Evolutionary conservation across 2,797 vertebrate genomes (phyloP), one percentile per base, ranked within the genome.

Genomic region (Parotocinclus haroldoi): DNA sequence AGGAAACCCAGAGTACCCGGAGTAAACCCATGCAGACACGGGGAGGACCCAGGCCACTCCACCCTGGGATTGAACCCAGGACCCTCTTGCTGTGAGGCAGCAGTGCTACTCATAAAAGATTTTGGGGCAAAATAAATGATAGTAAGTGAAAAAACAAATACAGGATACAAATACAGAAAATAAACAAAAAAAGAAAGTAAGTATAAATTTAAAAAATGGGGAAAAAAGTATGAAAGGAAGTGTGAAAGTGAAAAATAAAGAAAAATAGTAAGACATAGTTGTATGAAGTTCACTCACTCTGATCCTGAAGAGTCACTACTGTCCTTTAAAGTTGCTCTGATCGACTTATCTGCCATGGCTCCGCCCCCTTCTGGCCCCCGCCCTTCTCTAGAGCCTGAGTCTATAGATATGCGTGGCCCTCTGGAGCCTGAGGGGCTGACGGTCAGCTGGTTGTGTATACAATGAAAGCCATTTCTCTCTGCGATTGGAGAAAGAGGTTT

Each of bases 281-380:
- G 38, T 5, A 9, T 9, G 38, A 9, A 40, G 38, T 42, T 39
- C 51, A 95, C 95, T 96, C 88, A 98, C 96, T 98, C 96, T 27
- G 96, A 98, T 80, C 93, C 94, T 0, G 96, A 98, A 0, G 96
- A 98, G 82, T 98, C 95, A 11, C 94, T 94, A 11, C 94, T 94
- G 0, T 95, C 93, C 72, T 91, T 94, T 91, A 93, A 85, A 69
- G 93, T 91, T 7, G 92, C 84, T 0, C 91, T 91, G 0, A 93
- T 94, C 18, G 93, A 84, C 76, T 91, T 90, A 54, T 93, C 93
- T 36, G 86, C 89, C 3, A 88, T 90, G 1, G 82, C 61, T 0
- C 67, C 74, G 0, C 59, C 70, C 19, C 77, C 44, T 61, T 82
- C n/a, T n/a, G n/a, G n/a, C n/a, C n/a, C n/a, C n/a, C n/a, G 85